Percentiles rank a stretch among this genome's conserved stretches.
Conservation (phyloP, 2,888 invertebrate genomes). For the Leptothorax acervorum region DNA sequence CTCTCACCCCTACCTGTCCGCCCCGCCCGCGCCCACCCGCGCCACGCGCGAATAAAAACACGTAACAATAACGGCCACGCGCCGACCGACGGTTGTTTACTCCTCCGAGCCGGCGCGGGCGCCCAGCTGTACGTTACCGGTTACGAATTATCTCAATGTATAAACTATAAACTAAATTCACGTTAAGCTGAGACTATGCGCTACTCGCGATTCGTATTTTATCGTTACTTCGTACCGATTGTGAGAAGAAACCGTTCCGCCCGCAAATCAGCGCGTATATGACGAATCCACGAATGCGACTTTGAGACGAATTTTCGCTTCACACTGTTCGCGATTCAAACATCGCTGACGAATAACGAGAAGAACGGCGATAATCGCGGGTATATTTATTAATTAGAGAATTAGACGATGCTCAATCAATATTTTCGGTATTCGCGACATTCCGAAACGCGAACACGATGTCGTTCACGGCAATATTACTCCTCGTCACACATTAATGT, state of each 20-base stretch:
- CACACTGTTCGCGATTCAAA: too few relatives aligned
- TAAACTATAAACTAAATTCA: background rate
- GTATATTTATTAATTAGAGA: background rate
- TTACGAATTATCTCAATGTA: background rate
- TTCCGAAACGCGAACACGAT: background rate
- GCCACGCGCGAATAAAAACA: background rate
- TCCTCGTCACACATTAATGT: background rate
- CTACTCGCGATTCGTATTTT: background rate
- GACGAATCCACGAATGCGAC: too few relatives aligned
- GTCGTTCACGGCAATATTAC: background rate
- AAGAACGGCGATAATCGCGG: background rate
- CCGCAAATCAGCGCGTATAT: too few relatives aligned
- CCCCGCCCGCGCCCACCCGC: background rate
- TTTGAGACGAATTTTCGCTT: too few relatives aligned
- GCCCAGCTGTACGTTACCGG: too few relatives aligned
- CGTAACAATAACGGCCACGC: background rate
- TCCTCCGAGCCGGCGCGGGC: background rate
- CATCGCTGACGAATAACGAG: background rate
- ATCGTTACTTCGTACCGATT: too few relatives aligned
- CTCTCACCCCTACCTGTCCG: background rate
- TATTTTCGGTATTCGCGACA: background rate
- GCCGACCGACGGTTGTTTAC: background rate
- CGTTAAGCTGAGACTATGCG: background rate
- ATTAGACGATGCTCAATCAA: background rate
- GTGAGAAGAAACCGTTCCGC: background rate